These are phyloP conservation scores for Ophion ellenae DNA, from an alignment of 2,888 invertebrate species.

Conservation along the genomic window DNA sequence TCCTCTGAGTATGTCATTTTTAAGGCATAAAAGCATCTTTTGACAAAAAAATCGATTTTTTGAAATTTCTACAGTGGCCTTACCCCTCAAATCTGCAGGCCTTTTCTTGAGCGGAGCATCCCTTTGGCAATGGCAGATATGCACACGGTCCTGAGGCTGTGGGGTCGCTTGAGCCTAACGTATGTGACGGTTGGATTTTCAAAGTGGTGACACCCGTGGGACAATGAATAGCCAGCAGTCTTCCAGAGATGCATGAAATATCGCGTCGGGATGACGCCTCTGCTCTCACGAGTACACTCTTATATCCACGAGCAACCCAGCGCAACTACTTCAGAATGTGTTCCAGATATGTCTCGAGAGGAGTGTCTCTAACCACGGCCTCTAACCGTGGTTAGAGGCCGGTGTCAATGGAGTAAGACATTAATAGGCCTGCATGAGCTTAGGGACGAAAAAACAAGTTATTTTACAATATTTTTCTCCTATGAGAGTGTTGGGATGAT, in stretches of 20 bases:
- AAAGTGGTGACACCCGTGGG: slow-evolving; percentile 48
- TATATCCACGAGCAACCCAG: not conserved
- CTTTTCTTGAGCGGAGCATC: not conserved
- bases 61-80: too few relatives aligned
- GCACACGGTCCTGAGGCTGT: not conserved
- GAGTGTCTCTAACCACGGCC: too few relatives aligned
- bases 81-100: not conserved
- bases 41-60: too few relatives aligned
- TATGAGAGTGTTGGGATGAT: not conserved
- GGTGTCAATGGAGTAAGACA: slow-evolving; percentile 45
- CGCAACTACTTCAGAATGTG: not conserved
- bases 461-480: not conserved
- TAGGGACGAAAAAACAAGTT: not conserved
- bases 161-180: not conserved
- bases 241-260: slow-evolving; percentile 26
- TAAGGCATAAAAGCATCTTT: too few relatives aligned
- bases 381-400: slow-evolving; percentile 24
- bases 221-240: slow-evolving; percentile 34
- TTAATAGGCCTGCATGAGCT: slow-evolving; percentile 31
- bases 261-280: slow-evolving; percentile 31
- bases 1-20: too few relatives aligned
- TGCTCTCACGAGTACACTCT: slow-evolving; percentile 25
- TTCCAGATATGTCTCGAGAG: not conserved
- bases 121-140: not conserved
- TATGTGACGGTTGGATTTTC: slow-evolving; percentile 41